Conservation (phyloP, 2,888 invertebrate species). For the Ormia ochracea region DNA sequence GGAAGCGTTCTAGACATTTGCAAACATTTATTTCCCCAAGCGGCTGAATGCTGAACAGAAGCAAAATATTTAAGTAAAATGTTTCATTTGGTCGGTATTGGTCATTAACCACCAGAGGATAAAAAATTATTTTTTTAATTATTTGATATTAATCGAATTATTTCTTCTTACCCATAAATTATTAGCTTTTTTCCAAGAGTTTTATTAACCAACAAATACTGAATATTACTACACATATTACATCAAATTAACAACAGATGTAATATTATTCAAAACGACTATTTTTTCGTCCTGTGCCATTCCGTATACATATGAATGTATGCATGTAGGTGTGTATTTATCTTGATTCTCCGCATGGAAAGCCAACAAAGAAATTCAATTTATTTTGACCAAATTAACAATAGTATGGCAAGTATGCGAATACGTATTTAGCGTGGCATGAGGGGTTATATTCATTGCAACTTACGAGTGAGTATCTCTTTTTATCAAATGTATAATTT, state of each 20-base stretch:
- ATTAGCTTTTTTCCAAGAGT: neutral
- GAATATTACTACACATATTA: neutral
- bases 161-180: neutral
- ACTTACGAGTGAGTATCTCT: slow-evolving; percentile 32
- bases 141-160: neutral
- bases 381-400: slow-evolving; percentile 17
- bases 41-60: too few species aligned
- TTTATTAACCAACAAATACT: neutral
- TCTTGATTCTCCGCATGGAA: slow-evolving; percentile 24
- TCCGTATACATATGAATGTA: too few species aligned
- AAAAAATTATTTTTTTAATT: too few species aligned
- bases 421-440: neutral
- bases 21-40: neutral
- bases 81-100: too few species aligned
- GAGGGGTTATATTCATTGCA: slow-evolving; percentile 18
- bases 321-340: neutral
- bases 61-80: too few species aligned
- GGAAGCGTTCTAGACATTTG: neutral
- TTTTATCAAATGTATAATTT: slow-evolving; percentile 25
- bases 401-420: neutral
- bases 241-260: slow-evolving; percentile 26
- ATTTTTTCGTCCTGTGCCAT: neutral
- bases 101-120: too few species aligned
- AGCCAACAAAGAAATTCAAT: slow-evolving; percentile 14
- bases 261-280: slow-evolving; percentile 1